Conservation (phyloP, 2,797 vertebrate species). For the Aphelocoma californica region DNA sequence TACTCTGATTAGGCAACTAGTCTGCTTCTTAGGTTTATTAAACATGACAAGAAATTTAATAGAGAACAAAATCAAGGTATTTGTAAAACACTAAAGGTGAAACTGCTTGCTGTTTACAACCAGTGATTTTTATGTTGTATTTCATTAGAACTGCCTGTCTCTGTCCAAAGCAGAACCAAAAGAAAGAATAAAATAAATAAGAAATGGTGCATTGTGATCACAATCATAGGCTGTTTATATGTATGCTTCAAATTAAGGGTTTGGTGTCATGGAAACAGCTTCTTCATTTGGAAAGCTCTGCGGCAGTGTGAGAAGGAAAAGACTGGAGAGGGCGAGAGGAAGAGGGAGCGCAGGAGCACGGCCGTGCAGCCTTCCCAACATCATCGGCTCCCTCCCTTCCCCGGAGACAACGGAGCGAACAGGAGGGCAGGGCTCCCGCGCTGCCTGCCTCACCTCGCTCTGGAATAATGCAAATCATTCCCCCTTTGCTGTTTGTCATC, state of each 20-base stretch:
- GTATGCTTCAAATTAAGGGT: constrained; percentile 74
- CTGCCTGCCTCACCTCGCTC: neutral
- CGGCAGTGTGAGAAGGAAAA: constrained; percentile 51
- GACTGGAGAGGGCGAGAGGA: neutral
- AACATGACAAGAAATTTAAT: constrained; percentile 62
- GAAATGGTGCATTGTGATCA: constrained; percentile 59
- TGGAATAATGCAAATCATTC: neutral
- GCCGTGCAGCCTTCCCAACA: neutral
- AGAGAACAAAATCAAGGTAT: constrained; percentile 57
- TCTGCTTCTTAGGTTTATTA: constrained; percentile 62
- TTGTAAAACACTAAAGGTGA: constrained; percentile 36
- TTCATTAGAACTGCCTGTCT: neutral
- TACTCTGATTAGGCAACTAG: constrained; percentile 56
- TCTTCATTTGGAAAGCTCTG: constrained; percentile 77
- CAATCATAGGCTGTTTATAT: constrained; percentile 64
- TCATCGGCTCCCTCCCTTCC: neutral
- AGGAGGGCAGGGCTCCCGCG: neutral
- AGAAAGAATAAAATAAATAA: constrained; percentile 53
- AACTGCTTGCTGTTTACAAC: constrained; percentile 20
- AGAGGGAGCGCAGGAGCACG: neutral
- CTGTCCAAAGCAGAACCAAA: constrained; percentile 18
- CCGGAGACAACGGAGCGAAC: neutral
- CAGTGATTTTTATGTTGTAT: constrained; percentile 15
- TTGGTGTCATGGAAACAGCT: constrained; percentile 80
- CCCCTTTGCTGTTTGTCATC: neutral